Evolutionary conservation across 2,888 invertebrate genomes (phyloP), one percentile per base, ranked within the genome.

Genomic region (Fabriciana adippe): DNA sequence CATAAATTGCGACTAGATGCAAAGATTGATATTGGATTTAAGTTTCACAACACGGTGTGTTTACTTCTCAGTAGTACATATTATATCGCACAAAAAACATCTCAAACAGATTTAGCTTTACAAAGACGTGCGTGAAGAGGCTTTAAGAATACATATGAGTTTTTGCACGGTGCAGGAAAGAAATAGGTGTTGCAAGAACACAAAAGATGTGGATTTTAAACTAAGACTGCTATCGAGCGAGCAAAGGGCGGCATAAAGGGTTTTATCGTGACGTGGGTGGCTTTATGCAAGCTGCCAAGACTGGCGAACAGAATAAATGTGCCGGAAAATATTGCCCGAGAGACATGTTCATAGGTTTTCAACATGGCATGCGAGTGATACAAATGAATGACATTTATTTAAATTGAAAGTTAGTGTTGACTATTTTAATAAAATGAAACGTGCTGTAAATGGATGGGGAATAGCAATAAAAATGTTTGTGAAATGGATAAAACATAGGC

Each of bases 241-340:
- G 61, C 48, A 69, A 64, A 64, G 69, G 66, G 63, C 63, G 57
- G 59, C 60, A 55, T 56, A 67, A 67, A 67, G 67, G 69, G 48
- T 64, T 66, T 69, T 75, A 74, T 68, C 71, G 63, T 50, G 55
- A 67, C 62, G 61, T 68, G 66, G 68, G 61, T 56, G 66, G 66
- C 48, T 70, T 68, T 66, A 72, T 73, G 71, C 69, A 71, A 73
- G 73, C 70, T 67, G 66, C 61, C 70, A 56, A 60, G 63, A 47
- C 67, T 68, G 59, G 68, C 64, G 60, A 53, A 66, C 66, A 66
- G 70, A 70, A 74, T 74, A 74, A 76, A 76, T 72, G 74, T 61
- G 54, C 71, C 54, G 75, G 71, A 75, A 78, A 76, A 77, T 75
- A 73, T 73, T 67, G 68, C 66, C 67, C 66, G 57, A 64, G 66